A percentile compares a stretch with the other conserved stretches of the same genome.
These are phyloP conservation scores for Ellobius talpinus DNA, from an alignment of 2,113 vertebrate genomes.

Conservation along the genomic window DNA sequence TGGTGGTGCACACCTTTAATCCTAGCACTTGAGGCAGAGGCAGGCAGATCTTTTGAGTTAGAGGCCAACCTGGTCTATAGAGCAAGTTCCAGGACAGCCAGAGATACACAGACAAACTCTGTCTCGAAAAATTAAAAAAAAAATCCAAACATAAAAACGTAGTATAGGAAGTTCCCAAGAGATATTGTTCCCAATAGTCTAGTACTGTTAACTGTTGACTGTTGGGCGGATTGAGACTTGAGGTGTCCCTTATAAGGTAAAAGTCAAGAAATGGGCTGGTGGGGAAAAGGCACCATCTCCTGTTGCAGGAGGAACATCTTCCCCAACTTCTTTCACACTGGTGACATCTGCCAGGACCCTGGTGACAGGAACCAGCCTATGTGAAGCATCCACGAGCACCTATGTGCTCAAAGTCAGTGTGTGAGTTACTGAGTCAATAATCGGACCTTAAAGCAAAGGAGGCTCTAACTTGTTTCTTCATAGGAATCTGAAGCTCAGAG, in stretches of 20 bases:
- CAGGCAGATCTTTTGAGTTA: background rate
- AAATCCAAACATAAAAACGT: background rate
- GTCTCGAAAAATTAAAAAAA: background rate
- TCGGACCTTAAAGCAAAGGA: conserved; percentile 2
- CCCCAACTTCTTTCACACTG: conserved; percentile 4
- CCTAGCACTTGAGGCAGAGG: background rate
- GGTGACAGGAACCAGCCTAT: conserved; percentile 19
- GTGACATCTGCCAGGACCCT: conserved; percentile 30
- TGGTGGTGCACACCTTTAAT: background rate
- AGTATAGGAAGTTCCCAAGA: background rate
- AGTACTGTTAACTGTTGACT: background rate
- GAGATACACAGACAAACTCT: background rate
- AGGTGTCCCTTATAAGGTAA: conserved; percentile 49
- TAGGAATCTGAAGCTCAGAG: background rate
- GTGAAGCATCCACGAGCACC: background rate
- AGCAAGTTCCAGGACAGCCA: background rate
- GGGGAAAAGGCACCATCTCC: background rate
- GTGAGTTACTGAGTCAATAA: conserved; percentile 30
- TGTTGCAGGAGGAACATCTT: background rate
- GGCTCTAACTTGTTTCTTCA: conserved; percentile 24
- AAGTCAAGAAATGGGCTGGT: conserved; percentile 6
- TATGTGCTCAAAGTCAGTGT: background rate
- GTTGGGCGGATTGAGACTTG: conserved; percentile 48
- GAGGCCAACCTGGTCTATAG: background rate
- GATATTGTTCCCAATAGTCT: background rate